These are phyloP conservation scores for Nomada hirtipes DNA, from an alignment of 2,888 invertebrate species.

Conservation along the genomic window DNA sequence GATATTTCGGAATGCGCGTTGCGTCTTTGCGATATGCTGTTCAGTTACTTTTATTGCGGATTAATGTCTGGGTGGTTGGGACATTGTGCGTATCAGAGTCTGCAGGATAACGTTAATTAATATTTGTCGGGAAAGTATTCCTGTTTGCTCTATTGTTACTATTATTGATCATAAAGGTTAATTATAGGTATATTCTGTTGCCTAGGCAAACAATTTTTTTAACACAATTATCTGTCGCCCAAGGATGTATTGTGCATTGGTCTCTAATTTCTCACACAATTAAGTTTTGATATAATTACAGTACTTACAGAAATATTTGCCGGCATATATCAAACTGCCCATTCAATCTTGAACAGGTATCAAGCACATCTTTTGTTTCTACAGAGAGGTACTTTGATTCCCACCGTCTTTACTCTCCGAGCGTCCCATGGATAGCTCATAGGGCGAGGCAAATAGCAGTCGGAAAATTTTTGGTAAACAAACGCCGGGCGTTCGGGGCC, in stretches of 20 bases:
- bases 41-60: not conserved
- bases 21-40: not conserved
- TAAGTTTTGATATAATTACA: too few species aligned
- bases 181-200: too few species aligned
- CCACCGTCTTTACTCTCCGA: not conserved
- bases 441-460: conserved; percentile 40
- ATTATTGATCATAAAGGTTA: too few species aligned
- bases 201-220: too few species aligned
- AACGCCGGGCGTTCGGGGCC: conserved; percentile 37
- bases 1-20: conserved; percentile 33
- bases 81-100: not conserved
- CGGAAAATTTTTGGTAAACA: conserved; percentile 60
- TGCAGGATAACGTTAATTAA: too few species aligned
- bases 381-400: not conserved
- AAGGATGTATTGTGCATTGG: too few species aligned
- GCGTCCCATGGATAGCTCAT: conserved; percentile 4
- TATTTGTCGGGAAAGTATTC: not conserved
- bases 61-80: conserved; percentile 2
- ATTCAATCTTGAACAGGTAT: too few species aligned
- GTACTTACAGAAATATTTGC: too few species aligned
- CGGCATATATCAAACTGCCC: too few species aligned
- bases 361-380: too few species aligned
- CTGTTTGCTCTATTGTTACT: not conserved
- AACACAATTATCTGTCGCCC: too few species aligned
- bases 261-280: too few species aligned